These are phyloP conservation scores for Peromyscus melanophrys DNA, from an alignment of 2,797 vertebrate species.

Conservation along the genomic window DNA sequence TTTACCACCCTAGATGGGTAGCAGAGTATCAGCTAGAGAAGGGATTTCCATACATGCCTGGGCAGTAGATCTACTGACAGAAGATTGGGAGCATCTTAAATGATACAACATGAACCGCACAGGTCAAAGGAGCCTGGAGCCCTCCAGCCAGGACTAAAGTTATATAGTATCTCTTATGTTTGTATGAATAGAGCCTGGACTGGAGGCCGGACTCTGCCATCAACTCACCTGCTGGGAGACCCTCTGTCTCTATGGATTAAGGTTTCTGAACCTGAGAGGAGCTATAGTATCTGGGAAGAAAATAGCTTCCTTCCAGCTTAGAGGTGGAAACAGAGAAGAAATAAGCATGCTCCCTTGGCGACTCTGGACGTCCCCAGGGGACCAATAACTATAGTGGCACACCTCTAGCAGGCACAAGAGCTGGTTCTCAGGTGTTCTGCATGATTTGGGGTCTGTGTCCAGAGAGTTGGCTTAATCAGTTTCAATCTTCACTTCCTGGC, in stretches of 20 bases:
- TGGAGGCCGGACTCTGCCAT: neutral
- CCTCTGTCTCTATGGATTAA: neutral
- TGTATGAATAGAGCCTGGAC: neutral
- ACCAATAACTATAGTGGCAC: neutral
- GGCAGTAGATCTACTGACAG: neutral
- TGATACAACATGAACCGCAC: neutral
- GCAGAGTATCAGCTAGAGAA: neutral
- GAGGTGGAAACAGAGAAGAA: conserved; percentile 32
- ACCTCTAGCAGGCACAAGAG: neutral
- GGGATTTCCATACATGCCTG: neutral
- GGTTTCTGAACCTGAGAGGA: neutral
- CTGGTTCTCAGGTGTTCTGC: neutral
- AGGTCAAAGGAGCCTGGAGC: neutral
- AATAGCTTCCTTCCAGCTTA: conserved; percentile 20
- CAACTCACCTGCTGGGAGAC: neutral
- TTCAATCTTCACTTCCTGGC: neutral
- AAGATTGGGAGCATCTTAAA: neutral
- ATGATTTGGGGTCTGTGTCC: neutral
- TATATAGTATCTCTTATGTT: neutral
- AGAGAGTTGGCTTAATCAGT: neutral
- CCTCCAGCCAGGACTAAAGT: neutral
- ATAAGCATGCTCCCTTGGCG: neutral
- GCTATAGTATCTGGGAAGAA: neutral
- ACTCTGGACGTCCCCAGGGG: neutral
- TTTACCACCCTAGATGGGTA: neutral